Evolutionary conservation across 2,797 vertebrate genomes (phyloP).

Genomic region (Melanotaenia nigrans): DNA sequence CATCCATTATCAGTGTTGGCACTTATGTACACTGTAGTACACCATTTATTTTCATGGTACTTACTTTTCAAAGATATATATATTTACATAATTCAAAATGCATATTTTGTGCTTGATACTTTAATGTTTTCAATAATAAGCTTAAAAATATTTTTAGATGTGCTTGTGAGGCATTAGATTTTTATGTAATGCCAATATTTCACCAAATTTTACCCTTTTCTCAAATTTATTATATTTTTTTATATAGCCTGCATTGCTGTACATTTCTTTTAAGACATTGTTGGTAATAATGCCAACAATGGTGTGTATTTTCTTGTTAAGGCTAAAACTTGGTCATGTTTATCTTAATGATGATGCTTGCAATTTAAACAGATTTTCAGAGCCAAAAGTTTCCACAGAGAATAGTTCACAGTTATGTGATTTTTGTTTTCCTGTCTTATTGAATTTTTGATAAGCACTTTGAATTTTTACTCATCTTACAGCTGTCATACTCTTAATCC

Average conservation of each 20-base stretch:
- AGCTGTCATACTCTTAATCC: not conserved
- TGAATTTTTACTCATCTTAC: not conserved
- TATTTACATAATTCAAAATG: not conserved
- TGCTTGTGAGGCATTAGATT: constrained; percentile 1
- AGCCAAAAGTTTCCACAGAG: not conserved
- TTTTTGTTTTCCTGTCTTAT: not conserved
- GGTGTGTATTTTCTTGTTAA: not conserved
- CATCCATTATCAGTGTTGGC: constrained; percentile 39
- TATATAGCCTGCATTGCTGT: too few species aligned
- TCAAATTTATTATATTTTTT: not conserved
- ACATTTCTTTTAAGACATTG: not conserved
- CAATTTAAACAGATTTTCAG: not conserved
- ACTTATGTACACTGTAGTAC: constrained; percentile 36
- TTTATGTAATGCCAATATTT: constrained; percentile 30
- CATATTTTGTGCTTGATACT: constrained; percentile 32
- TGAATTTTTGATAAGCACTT: not conserved
- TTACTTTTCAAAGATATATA: constrained; percentile 16
- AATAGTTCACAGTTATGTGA: not conserved
- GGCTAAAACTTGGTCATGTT: not conserved
- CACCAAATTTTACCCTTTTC: constrained; percentile 5
- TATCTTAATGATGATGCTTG: constrained; percentile 1
- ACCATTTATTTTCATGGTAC: constrained; percentile 15
- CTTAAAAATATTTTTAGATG: constrained; percentile 41
- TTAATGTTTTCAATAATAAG: constrained; percentile 38
- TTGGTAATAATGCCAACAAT: too few species aligned